These are phyloP conservation scores for Pseudomugil gertrudae DNA, from an alignment of 2,797 vertebrate species.

Conservation along the genomic window DNA sequence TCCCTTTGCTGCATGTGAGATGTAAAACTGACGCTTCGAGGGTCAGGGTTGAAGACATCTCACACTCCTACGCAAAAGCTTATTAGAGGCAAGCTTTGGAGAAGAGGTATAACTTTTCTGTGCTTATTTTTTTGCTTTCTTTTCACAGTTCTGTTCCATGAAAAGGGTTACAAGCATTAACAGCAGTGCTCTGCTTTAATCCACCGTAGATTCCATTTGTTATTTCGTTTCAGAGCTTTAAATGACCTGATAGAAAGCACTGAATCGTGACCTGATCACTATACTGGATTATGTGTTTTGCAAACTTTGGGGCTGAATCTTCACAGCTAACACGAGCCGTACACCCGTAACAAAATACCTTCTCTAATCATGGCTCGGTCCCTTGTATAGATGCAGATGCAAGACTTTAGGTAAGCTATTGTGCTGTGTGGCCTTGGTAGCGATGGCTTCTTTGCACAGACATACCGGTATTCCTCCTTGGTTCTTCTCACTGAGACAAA, in stretches of 20 bases:
- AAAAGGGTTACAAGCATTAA: slow-evolving; percentile 37
- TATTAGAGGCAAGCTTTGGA: slow-evolving; percentile 65
- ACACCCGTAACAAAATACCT: slow-evolving; percentile 58
- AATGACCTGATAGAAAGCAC: slow-evolving; percentile 26
- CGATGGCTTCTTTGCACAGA: slow-evolving; percentile 23
- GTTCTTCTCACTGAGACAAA: slow-evolving; percentile 43
- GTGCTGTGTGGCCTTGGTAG: slow-evolving; percentile 27
- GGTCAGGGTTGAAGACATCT: slow-evolving; percentile 65
- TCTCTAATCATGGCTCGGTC: slow-evolving; percentile 58
- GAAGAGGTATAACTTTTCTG: slow-evolving; percentile 52
- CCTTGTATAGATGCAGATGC: slow-evolving; percentile 51
- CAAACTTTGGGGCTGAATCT: slow-evolving; percentile 35
- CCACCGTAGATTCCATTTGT: slow-evolving; percentile 40
- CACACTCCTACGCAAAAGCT: slow-evolving; percentile 67
- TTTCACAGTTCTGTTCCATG: slow-evolving; percentile 55
- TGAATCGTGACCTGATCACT: slow-evolving; percentile 44
- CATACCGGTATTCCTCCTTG: slow-evolving; percentile 49
- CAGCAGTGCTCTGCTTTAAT: slow-evolving; percentile 37
- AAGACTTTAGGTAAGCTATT: slow-evolving; percentile 69
- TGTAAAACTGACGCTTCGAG: slow-evolving; percentile 54
- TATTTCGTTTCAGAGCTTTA: slow-evolving; percentile 42
- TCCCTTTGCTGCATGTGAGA: slow-evolving; percentile 53
- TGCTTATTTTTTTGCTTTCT: slow-evolving; percentile 59
- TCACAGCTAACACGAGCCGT: slow-evolving; percentile 41
- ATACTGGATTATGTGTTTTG: slow-evolving; percentile 23